Evolutionary conservation across 2,113 vertebrate genomes (phyloP), one percentile per base, ranked within the genome.

Genomic region (Nycticryphes semicollaris): DNA sequence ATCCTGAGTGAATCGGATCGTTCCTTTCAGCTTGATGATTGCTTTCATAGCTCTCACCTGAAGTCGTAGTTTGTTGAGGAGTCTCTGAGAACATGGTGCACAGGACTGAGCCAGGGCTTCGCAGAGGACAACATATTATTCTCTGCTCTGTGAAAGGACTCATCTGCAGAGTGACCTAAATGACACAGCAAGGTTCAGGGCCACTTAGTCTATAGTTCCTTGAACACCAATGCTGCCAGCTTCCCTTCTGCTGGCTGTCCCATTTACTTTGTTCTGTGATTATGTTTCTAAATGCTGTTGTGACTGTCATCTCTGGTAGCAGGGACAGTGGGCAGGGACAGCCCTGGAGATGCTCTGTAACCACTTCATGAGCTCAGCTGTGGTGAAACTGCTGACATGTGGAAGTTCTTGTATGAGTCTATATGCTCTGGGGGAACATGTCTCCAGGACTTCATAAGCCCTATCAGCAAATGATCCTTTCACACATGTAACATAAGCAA

Each of bases 41-140:
- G 3, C 12, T 76, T 48, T 74, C 66, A 45, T 1, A 0, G 43
- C 25, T 68, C 27, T 86, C 0, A 0, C 18, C 48, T 92, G 64
- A 81, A 63, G 73, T 12, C 4, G 1, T 37, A 28, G 31, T 59
- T 81, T 70, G 20, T 74, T 93, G 50, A 33, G 2, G 3, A 53
- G 17, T 23, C 19, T 88, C 54, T 68, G 28, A 83, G 54, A 80
- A 33, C 14, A 25, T 10, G 8, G 21, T 56, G 9, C 21, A 28
- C 9, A 53, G 37, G 18, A 63, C n/a, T 53, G 67, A 88, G 35
- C 83, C 33, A 80, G 41, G 5, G 0, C 35, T 30, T 90, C n/a
- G 11, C 25, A 59, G 37, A 67, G 67, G 10, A 63, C 35, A 73
- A 23, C 14, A 48, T 68, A 39, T 20, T 74, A 37, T 86, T 54